Evolutionary conservation across 2,888 invertebrate genomes (phyloP).

Genomic region (Leptopilina drosophilae): DNA sequence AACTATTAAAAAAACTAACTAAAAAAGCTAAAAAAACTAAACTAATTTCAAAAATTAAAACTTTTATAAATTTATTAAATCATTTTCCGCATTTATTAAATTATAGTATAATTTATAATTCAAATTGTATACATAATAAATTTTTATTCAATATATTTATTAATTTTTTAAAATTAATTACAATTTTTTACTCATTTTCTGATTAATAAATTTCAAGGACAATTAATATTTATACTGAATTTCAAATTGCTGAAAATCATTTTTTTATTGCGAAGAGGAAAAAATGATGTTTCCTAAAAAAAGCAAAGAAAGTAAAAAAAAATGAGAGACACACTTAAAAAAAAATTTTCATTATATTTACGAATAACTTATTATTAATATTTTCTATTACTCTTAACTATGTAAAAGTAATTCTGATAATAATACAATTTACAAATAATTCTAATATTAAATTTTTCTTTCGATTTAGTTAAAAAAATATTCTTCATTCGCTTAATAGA

Average conservation of each 20-base stretch:
- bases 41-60: too few species aligned
- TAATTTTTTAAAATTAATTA: conserved; percentile 2
- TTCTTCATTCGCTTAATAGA: neutral
- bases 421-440: conserved; percentile 11
- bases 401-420: neutral
- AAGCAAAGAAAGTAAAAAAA: too few species aligned
- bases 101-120: neutral
- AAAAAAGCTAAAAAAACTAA: too few species aligned
- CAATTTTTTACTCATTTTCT: conserved; percentile 6
- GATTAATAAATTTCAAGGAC: neutral
- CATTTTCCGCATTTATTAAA: neutral
- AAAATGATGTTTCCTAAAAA: neutral
- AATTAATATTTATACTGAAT: neutral
- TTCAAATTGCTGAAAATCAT: neutral
- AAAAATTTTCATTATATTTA: too few species aligned
- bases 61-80: too few species aligned
- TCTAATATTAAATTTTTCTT: neutral
- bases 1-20: too few species aligned
- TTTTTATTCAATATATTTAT: neutral
- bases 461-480: neutral
- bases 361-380: neutral
- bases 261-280: neutral
- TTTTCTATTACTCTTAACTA: neutral
- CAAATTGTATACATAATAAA: neutral
- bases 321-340: too few species aligned